A percentile compares a stretch with the other conserved stretches of the same genome.
Evolutionary conservation across 1,140 invertebrate genomes (phyloP).

Genomic region (Helicorthomorpha holstii): DNA sequence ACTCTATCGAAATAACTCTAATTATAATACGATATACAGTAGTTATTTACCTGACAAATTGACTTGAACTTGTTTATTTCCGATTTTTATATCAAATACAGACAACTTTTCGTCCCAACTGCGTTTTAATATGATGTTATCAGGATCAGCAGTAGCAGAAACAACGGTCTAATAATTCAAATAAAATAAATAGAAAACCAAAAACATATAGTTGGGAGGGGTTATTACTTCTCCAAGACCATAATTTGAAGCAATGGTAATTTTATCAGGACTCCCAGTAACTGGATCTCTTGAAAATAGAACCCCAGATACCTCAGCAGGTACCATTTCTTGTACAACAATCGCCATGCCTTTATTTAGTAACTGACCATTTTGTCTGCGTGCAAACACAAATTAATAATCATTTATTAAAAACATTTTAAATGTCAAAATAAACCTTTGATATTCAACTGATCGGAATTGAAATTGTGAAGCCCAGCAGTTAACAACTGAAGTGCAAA

Average conservation of each 20-base stretch:
- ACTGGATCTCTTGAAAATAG: slow-evolving; percentile 60
- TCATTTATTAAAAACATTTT: background rate
- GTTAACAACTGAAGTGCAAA: slow-evolving; percentile 38
- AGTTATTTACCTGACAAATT: background rate
- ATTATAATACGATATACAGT: no score
- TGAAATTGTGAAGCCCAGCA: slow-evolving; percentile 69
- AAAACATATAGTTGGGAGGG: no score
- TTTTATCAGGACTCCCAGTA: slow-evolving; percentile 40
- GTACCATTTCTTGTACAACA: slow-evolving; percentile 60
- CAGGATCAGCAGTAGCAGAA: slow-evolving; percentile 51
- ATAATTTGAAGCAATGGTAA: slow-evolving; percentile 59
- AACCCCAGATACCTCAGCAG: slow-evolving; percentile 51
- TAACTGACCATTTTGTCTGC: slow-evolving; percentile 44
- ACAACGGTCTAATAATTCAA: slow-evolving; percentile 49
- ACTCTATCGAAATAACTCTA: no score
- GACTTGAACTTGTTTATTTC: slow-evolving; percentile 29
- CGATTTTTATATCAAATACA: slow-evolving; percentile 31
- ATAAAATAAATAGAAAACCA: no score
- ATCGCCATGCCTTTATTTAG: slow-evolving; percentile 51
- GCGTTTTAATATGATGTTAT: slow-evolving; percentile 41
- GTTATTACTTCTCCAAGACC: slow-evolving; percentile 53
- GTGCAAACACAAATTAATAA: background rate
- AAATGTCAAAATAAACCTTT: slow-evolving; percentile 27
- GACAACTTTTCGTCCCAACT: slow-evolving; percentile 28
- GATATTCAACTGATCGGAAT: slow-evolving; percentile 52